Percentiles rank a stretch among this genome's conserved stretches.
These are phyloP conservation scores for Manduca sexta DNA, from an alignment of 1,140 invertebrate genomes.

Conservation along the genomic window DNA sequence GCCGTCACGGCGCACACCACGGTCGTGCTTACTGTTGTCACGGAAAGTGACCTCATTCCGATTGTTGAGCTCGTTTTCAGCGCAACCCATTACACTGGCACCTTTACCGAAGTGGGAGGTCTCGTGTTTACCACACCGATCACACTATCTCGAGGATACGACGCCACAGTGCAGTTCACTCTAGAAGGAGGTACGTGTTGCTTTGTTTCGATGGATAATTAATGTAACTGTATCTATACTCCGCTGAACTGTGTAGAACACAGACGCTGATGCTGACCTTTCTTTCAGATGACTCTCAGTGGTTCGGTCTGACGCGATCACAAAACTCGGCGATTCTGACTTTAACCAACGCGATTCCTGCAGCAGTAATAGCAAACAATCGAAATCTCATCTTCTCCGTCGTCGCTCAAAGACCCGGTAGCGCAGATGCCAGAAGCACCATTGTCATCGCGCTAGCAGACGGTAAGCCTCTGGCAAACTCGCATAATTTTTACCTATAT, in stretches of 20 bases:
- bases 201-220: slow-evolving; percentile 4
- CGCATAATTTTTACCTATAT: background rate
- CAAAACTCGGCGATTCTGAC: slow-evolving; percentile 13
- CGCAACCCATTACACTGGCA: slow-evolving; percentile 16
- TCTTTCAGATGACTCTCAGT: slow-evolving; percentile 27
- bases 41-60: background rate
- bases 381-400: slow-evolving; percentile 22
- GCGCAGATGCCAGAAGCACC: slow-evolving; percentile 9
- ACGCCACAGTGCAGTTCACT: slow-evolving; percentile 13
- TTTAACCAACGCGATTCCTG: slow-evolving; percentile 11
- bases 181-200: slow-evolving; percentile 22
- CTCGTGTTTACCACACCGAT: slow-evolving; percentile 14
- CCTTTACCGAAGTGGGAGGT: slow-evolving; percentile 12
- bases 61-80: slow-evolving; percentile 7
- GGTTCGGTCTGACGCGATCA: slow-evolving; percentile 14
- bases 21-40: slow-evolving; percentile 7
- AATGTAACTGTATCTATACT: too few relatives aligned
- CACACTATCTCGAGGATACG: slow-evolving; percentile 12
- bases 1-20: slow-evolving; percentile 6
- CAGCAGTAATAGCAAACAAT: slow-evolving; percentile 22
- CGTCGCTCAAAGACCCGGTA: slow-evolving; percentile 9
- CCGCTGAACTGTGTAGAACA: too few relatives aligned
- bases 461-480: slow-evolving; percentile 8
- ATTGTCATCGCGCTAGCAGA: slow-evolving; percentile 17
- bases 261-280: too few relatives aligned